Evolutionary conservation across 2,888 invertebrate species (phyloP).

Genomic region (Pterobdella sp.): DNA sequence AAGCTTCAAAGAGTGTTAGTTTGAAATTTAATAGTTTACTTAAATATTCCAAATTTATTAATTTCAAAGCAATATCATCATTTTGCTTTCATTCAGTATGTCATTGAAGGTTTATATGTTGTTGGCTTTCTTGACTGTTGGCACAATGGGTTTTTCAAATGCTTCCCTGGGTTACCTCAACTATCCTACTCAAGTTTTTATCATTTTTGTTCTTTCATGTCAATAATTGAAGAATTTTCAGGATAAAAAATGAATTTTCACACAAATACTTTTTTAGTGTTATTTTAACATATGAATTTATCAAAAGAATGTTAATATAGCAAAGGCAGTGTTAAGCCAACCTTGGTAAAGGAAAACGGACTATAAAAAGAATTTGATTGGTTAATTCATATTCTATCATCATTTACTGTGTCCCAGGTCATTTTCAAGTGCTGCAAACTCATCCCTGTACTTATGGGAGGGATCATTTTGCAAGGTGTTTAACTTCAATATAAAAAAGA

Average conservation of each 20-base stretch:
- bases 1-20: slow-evolving; percentile 55
- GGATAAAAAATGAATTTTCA: too few relatives aligned
- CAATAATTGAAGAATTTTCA: too few relatives aligned
- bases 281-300: too few relatives aligned
- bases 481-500: too few relatives aligned
- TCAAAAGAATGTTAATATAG: too few relatives aligned
- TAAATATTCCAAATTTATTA: not conserved
- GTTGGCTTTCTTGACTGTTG: slow-evolving; percentile 76
- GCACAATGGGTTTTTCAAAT: slow-evolving; percentile 93
- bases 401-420: too few relatives aligned
- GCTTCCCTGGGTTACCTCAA: slow-evolving; percentile 86
- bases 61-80: not conserved
- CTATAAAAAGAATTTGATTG: too few relatives aligned
- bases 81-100: slow-evolving; percentile 58
- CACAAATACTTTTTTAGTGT: too few relatives aligned
- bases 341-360: too few relatives aligned
- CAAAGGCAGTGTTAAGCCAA: too few relatives aligned
- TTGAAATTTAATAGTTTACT: slow-evolving; percentile 9
- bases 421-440: slow-evolving; percentile 96
- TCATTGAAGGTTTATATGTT: slow-evolving; percentile 71
- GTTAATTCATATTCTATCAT: too few relatives aligned
- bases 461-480: slow-evolving; percentile 72
- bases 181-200: slow-evolving; percentile 66
- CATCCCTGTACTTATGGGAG: slow-evolving; percentile 87
- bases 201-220: too few relatives aligned